Evolutionary conservation across 2,113 vertebrate genomes (phyloP), one percentile per base, ranked within the genome.

Genomic region (Anseranas semipalmata): DNA sequence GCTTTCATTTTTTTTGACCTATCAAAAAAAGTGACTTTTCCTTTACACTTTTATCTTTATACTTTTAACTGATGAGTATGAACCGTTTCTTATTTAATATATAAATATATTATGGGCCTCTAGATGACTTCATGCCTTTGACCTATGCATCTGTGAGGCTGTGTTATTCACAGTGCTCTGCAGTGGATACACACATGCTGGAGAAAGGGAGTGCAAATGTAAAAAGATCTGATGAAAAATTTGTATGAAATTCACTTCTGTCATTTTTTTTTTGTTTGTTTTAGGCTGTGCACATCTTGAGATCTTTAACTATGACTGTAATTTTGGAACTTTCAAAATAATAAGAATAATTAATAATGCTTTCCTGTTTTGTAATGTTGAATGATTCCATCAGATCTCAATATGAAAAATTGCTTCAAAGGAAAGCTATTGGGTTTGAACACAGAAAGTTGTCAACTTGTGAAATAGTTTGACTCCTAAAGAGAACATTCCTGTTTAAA

Each of bases 351-450:
- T 84, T 94, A 80, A 50, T 48, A 41, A 65, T 45, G 21, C 46
- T 86, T 88, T 80, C 8, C n/a, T 88, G 18, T 35, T 83, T 86
- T 86, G 68, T 73, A 74, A 27, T 2, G 6, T 41, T 65, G 68
- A 90, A 45, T 77, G 86, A 71, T 74, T 77, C 86, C 25, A 15
- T 86, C 79, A 88, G 94, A 80, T 95, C 75, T 90, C 63, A 41
- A 52, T 18, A 39, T 72, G 55, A 89, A 83, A 91, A 72, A 35
- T 39, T 63, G 48, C 86, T 95, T 96, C 95, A 90, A 95, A 96
- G 75, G 46, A 52, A 96, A 93, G 72, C 33, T 90, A 33, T 73
- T 75, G 56, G 25, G 30, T 84, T 43, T 70, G 63, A 85, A 48
- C 55, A 76, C 9, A 76, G 46, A 89, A 84, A 78, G 45, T 25